These are phyloP conservation scores for Labeo calbasu DNA, from an alignment of 2,797 vertebrate genomes.

Conservation along the genomic window DNA sequence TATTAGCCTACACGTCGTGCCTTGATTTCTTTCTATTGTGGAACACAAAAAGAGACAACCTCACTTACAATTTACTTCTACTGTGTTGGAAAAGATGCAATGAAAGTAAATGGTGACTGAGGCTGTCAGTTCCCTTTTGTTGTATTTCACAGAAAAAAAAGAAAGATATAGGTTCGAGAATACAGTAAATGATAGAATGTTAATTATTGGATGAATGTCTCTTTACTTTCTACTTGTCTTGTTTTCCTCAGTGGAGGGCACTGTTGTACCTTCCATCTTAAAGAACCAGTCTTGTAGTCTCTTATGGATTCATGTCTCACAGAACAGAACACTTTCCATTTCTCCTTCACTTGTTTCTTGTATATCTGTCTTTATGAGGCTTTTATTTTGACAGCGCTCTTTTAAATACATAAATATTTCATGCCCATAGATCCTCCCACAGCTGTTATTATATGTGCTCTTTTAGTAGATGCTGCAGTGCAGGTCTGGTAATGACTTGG, in stretches of 20 bases:
- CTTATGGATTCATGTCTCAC: constrained; percentile 44
- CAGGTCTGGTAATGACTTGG: constrained; percentile 47
- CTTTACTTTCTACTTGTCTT: not conserved
- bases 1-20: not conserved
- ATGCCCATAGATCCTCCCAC: constrained; percentile 54
- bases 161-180: not conserved
- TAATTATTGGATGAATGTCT: not conserved
- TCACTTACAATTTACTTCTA: not conserved
- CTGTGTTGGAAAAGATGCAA: not conserved
- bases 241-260: constrained; percentile 60
- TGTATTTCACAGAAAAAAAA: not conserved
- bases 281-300: constrained; percentile 10
- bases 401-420: constrained; percentile 64
- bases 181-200: not conserved
- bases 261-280: constrained; percentile 51
- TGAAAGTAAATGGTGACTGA: not conserved
- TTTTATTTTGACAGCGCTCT: constrained; percentile 63
- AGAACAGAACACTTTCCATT: constrained; percentile 22
- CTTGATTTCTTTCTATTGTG: not conserved
- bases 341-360: constrained; percentile 54
- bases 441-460: constrained; percentile 52
- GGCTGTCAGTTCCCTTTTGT: not conserved
- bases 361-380: constrained; percentile 58
- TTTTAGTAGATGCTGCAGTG: constrained; percentile 39
- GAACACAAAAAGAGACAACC: not conserved